Conservation (phyloP, 92 coral and sea anemone genomes). For the Epizoanthus ramosus region DNA sequence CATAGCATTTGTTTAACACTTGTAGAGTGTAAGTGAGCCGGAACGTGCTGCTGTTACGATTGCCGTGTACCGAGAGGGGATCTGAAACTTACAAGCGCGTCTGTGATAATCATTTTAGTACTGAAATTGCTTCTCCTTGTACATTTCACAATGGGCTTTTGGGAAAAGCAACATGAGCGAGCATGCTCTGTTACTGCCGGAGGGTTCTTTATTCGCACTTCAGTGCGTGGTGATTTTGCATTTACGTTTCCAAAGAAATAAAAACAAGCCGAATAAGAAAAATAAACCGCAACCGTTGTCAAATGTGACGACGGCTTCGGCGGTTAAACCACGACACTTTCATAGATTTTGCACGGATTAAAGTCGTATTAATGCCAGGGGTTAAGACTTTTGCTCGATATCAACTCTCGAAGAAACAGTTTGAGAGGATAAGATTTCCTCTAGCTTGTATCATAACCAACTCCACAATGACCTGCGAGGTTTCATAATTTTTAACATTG, state of each 20-base stretch:
- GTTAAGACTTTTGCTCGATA: conserved; percentile 24
- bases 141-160: conserved; percentile 10
- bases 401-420: conserved; percentile 26
- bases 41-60: conserved; percentile 14
- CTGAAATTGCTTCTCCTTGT: not conserved
- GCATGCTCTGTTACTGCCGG: not conserved
- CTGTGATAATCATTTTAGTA: conserved; percentile 6
- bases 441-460: not conserved
- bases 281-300: conserved; percentile 23
- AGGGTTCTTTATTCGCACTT: conserved; percentile 3
- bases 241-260: conserved; percentile 22
- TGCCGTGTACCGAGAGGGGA: not conserved
- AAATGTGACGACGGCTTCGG: conserved; percentile 1
- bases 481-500: conserved; percentile 18
- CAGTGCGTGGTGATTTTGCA: conserved; percentile 22
- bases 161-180: not conserved
- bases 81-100: conserved; percentile 14
- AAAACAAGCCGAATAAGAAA: conserved; percentile 31
- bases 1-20: conserved; percentile 5
- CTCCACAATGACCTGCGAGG: conserved; percentile 4
- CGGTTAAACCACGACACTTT: conserved; percentile 4
- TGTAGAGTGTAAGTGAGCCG: conserved; percentile 7
- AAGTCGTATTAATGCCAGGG: conserved; percentile 16
- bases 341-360: conserved; percentile 11
- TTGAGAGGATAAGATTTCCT: conserved; percentile 40